Conservation (phyloP, 2,888 invertebrate genomes). For the Galeruca laticollis region DNA sequence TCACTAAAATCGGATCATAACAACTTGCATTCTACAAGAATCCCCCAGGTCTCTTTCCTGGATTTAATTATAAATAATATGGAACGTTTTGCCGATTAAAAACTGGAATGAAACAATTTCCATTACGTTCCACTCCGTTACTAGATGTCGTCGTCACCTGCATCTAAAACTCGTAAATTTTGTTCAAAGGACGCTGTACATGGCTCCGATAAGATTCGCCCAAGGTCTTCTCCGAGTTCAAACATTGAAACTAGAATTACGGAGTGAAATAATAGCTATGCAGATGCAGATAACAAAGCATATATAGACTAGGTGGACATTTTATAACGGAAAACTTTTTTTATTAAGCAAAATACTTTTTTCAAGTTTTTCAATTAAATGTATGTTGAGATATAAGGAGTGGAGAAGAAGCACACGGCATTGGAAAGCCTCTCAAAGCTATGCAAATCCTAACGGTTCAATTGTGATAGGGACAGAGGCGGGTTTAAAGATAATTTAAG, state of each 20-base stretch:
- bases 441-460: no score
- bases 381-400: no score
- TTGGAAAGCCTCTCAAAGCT: no score
- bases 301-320: constrained; percentile 24
- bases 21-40: no score
- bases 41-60: no score
- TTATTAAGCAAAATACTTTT: neutral
- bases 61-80: no score
- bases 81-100: no score
- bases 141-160: constrained; percentile 22
- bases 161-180: constrained; percentile 30
- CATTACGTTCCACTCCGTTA: no score
- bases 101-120: constrained; percentile 16
- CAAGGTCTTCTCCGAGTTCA: constrained; percentile 36
- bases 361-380: neutral
- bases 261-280: constrained; percentile 43
- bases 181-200: constrained; percentile 31
- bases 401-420: no score
- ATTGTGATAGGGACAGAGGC: no score
- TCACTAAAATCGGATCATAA: no score
- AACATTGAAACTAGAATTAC: constrained; percentile 42
- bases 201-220: constrained; percentile 36
- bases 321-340: neutral
- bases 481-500: no score
- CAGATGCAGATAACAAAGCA: constrained; percentile 44